Evolutionary conservation across 1,140 invertebrate species (phyloP).

Genomic region (Pseudomyrmex flavicornis): DNA sequence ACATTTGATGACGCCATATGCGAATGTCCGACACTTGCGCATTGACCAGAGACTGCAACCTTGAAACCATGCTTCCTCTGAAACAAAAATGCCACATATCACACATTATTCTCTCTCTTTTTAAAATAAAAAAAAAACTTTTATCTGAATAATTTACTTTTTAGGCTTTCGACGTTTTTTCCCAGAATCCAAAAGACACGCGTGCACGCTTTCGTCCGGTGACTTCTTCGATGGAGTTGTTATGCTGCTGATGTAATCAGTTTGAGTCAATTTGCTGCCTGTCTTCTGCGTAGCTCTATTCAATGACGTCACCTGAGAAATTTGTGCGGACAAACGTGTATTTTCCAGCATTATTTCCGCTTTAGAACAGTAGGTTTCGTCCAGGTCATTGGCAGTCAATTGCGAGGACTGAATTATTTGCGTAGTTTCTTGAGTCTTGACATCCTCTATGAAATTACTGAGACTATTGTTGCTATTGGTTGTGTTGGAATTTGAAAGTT

Average conservation of each 20-base stretch:
- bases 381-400: slow-evolving; percentile 51
- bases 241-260: slow-evolving; percentile 47
- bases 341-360: slow-evolving; percentile 15
- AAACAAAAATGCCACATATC: slow-evolving; percentile 59
- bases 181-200: slow-evolving; percentile 44
- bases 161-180: slow-evolving; percentile 74
- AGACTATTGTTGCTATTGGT: slow-evolving; percentile 53
- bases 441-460: slow-evolving; percentile 73
- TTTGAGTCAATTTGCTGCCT: slow-evolving; percentile 7
- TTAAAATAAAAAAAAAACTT: too few relatives aligned
- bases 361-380: slow-evolving; percentile 70
- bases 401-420: neutral
- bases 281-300: neutral
- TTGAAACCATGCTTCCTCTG: slow-evolving; percentile 78
- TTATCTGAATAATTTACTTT: slow-evolving; percentile 71
- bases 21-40: slow-evolving; percentile 76
- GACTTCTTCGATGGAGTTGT: slow-evolving; percentile 28
- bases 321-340: slow-evolving; percentile 58
- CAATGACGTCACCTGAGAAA: slow-evolving; percentile 70
- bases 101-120: neutral
- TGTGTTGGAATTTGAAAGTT: slow-evolving; percentile 25
- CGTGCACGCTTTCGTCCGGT: neutral
- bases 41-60: slow-evolving; percentile 74
- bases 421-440: slow-evolving; percentile 50
- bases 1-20: slow-evolving; percentile 79